Base-by-base conservation (phyloP, 2,113 vertebrate species). In the Elephantulus edwardii region DNA sequence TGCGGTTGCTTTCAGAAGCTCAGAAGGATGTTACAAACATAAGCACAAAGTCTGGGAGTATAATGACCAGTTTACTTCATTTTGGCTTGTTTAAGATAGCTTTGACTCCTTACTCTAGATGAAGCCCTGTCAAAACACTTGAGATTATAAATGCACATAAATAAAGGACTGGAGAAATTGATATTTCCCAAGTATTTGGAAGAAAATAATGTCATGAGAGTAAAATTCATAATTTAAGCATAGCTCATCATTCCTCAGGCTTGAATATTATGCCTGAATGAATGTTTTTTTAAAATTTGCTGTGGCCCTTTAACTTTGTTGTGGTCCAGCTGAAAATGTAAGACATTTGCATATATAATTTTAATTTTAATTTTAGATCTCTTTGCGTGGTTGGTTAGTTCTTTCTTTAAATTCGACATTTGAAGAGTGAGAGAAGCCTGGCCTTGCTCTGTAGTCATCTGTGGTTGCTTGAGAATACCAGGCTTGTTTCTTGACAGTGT, bases 171-270 rank as follows among this genome's bases (percentile, higher is more conserved):
- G 78, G 52, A 79, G 64, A 83, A 88, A 93, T 80, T 81, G 83
- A 62, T 86, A 76, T 60, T 96, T 93, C 78, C 88, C n/a, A 83
- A 88, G 24, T 88, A 77, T 86, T 91, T 90, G 72, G 40, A 88
- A 95, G 77, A 62, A 94, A 95, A 75, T 88, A 42, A 89, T 94
- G 33, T 83, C 66, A 90, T 93, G 52, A 80, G 76, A 52, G 48
- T 64, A 77, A 92, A 94, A 86, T 93, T 94, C 60, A 48, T 92
- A 78, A 54, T 6, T 56, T 86, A 91, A 85, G 40, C 30, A 16
- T 68, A 56, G 42, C 48, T 92, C 48, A 92, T 83, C 86, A 86
- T 26, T 84, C 93, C 20, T 68, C 48, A 71, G 64, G 50, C 42
- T 44, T 75, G 20, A 88, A 48, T 54, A 52, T 13, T 91, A 5